Percentiles rank a stretch among this genome's conserved stretches.
These are phyloP conservation scores for Enteromius mattozi DNA, from an alignment of 2,797 vertebrate genomes.

Conservation along the genomic window DNA sequence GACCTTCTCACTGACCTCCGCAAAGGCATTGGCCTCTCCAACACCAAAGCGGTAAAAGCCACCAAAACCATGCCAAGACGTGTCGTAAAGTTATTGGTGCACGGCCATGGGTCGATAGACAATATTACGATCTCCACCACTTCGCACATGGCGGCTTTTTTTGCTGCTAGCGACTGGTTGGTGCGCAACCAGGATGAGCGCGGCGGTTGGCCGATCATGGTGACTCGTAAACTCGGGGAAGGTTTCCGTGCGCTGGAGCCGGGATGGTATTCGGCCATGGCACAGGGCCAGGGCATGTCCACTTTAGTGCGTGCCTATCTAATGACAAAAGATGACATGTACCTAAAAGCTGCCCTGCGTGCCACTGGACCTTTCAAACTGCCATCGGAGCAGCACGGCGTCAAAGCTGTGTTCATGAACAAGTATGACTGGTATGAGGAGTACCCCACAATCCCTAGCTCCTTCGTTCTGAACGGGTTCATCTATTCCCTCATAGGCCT, in stretches of 20 bases:
- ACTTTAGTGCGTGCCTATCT: slow-evolving; percentile 93
- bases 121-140: slow-evolving; percentile 94
- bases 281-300: slow-evolving; percentile 97
- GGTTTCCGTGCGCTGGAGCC: slow-evolving; percentile 93
- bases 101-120: slow-evolving; percentile 88
- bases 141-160: slow-evolving; percentile 94
- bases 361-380: slow-evolving; percentile 91
- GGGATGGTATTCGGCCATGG: slow-evolving; percentile 99
- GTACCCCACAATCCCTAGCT: slow-evolving; percentile 95
- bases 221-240: slow-evolving; percentile 94
- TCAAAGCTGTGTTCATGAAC: slow-evolving; percentile 94
- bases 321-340: slow-evolving; percentile 88
- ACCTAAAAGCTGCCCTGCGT: slow-evolving; percentile 87
- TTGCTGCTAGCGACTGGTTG: slow-evolving; percentile 93
- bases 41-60: slow-evolving; percentile 95
- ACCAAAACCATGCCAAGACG: slow-evolving; percentile 94
- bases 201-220: slow-evolving; percentile 98
- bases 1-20: slow-evolving; percentile 95
- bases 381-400: slow-evolving; percentile 90
- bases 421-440: slow-evolving; percentile 98
- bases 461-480: slow-evolving; percentile 97
- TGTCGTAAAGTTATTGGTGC: slow-evolving; percentile 84
- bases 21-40: slow-evolving; percentile 95
- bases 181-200: slow-evolving; percentile 94
- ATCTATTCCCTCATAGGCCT: slow-evolving; percentile 96